Evolutionary conservation across 2,797 vertebrate species (phyloP).

Genomic region (Masticophis lateralis): DNA sequence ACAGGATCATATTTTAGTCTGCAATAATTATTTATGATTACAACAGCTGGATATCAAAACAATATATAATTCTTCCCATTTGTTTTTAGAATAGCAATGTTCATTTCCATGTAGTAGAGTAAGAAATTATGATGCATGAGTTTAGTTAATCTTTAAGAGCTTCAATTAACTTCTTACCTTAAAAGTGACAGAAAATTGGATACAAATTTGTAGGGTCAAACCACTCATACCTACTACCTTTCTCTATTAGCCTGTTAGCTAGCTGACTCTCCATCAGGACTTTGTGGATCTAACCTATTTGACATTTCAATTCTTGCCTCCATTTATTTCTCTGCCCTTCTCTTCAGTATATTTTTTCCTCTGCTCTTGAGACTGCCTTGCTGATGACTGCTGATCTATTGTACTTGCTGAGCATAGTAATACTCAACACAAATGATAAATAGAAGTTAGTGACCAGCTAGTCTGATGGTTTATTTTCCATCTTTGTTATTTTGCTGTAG

Average conservation of each 20-base stretch:
- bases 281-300: constrained; percentile 12
- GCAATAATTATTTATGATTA: constrained; percentile 41
- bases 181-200: neutral
- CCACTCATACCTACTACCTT: neutral
- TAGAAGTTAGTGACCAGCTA: constrained; percentile 5
- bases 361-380: neutral
- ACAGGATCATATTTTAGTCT: constrained; percentile 15
- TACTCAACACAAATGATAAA: constrained; percentile 25
- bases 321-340: constrained; percentile 2
- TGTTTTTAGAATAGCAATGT: constrained; percentile 22
- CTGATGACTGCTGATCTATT: constrained; percentile 14
- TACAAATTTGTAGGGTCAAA: constrained; percentile 12
- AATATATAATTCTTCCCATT: constrained; percentile 54
- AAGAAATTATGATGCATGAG: neutral
- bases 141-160: neutral
- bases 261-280: neutral
- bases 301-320: constrained; percentile 16
- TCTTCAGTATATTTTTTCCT: neutral
- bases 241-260: neutral
- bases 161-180: constrained; percentile 22
- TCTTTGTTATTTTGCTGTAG: constrained; percentile 4
- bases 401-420: constrained; percentile 15
- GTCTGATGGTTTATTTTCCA: neutral
- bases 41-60: constrained; percentile 38
- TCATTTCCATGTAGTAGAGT: neutral